A percentile compares a stretch with the other conserved stretches of the same genome.
Conservation (phyloP, 1,140 invertebrate species). For the Trichonephila inaurata region DNA sequence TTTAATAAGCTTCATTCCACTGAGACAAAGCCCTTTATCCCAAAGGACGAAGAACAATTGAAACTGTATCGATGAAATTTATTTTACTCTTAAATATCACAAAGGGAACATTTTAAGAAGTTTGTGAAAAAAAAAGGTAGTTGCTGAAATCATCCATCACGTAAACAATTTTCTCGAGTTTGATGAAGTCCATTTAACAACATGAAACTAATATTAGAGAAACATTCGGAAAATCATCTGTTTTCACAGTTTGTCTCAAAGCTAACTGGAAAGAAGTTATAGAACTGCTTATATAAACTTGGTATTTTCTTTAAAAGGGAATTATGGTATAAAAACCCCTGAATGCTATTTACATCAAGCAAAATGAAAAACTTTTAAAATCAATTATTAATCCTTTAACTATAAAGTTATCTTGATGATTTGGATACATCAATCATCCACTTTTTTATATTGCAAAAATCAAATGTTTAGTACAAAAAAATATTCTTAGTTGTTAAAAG, state of each 20-base stretch:
- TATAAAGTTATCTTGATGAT: no score
- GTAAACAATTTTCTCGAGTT: neutral
- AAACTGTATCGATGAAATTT: neutral
- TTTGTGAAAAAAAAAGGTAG: neutral
- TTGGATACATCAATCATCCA: no score
- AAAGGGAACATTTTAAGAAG: neutral
- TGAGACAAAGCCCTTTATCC: conserved; percentile 2
- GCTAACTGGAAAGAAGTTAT: neutral
- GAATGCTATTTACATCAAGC: no score
- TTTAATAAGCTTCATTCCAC: conserved; percentile 29
- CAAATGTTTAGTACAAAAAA: no score
- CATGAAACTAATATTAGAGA: neutral
- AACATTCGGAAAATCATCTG: neutral
- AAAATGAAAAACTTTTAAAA: no score
- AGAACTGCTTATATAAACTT: no score
- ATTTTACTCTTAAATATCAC: conserved; percentile 9
- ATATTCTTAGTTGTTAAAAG: no score
- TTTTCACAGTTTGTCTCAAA: neutral
- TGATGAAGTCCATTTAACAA: conserved; percentile 14
- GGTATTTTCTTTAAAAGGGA: no score
- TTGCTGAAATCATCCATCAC: neutral
- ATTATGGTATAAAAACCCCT: no score
- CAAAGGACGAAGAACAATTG: neutral
- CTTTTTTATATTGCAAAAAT: no score
- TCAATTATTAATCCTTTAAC: no score